Evolutionary conservation across 2,888 invertebrate genomes (phyloP), one percentile per base, ranked within the genome.

Genomic region (Drosophila rellima): DNA sequence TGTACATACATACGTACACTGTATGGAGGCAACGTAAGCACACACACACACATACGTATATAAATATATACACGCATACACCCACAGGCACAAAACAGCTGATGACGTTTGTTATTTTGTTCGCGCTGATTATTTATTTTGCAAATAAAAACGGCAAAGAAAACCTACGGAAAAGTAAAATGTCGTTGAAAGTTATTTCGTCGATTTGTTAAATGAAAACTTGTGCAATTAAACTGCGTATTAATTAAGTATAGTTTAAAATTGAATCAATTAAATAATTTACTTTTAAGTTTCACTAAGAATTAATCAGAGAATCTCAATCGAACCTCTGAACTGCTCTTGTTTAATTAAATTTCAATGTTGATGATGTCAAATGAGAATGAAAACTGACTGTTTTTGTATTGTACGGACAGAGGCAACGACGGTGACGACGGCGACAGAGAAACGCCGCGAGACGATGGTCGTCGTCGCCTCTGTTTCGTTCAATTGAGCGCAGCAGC

Each of bases 361-460:
- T 80, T 87, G 89, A 88, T 90, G 89, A 90, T 90, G 90, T 89
- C 90, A 89, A 90, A 90, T 88, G 82, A 89, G 85, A 86, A 86
- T 87, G 81, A 87, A 86, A 88, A 86, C 87, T 87, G 86, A 82
- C 82, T 84, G 86, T 78, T 84, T 84, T 78, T 78, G 72, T 79
- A 73, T 73, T 80, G 65, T 82, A 66, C 68, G 78, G 62, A 69
- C 66, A 74, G 82, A 76, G 65, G 70, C 76, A 60, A 64, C 71
- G 70, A 59, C 76, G 42, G 42, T 75, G 50, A 57, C 70, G 54
- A 50, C 63, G 52, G 52, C 66, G 31, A 23, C 68, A 74, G 69
- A 74, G 67, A 67, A 67, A 74, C 69, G 47, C 69, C 44, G 66
- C 57, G 59, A 71, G 45, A 71, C 74, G 65, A 60, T 50, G 61